Evolutionary conservation across 1,140 invertebrate genomes (phyloP), one percentile per base, ranked within the genome.

Genomic region (Bombus waltoni): DNA sequence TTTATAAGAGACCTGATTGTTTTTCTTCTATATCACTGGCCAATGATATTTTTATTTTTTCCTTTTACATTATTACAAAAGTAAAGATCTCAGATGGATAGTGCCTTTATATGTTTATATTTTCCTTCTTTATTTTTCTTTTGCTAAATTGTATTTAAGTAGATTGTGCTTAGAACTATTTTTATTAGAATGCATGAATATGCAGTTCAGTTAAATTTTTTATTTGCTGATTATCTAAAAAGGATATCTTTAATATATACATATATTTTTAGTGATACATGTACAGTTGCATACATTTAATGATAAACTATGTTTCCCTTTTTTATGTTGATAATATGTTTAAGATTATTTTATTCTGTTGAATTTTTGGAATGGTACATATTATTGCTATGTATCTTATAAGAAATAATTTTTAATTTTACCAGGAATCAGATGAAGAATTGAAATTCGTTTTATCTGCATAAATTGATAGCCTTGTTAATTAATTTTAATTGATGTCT

Each of bases 381-480:
- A 70, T 83, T 66, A 71, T 72, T n/a, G 38, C 3, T 65, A 40
- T 80, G 44, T 85, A 85, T 80, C 53, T 77, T 13, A 42, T 80
- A 91, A 80, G 71, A 70, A 85, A 79, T 68, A 57, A 53, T 79
- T 79, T 80, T 40, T 84, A 92, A 88, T 81, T 92, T 88, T 88
- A 89, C 91, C 87, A 92, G 87, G 88, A 89, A 89, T 88, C 90
- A 92, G 73, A 84, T 84, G 66, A 85, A 87, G 59, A 91, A 83
- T 89, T 88, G 88, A 93, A 88, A 85, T 90, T 87, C 88, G 89
- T 87, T 89, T 86, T 85, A 91, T 70, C 59, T 71, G 59, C 32
- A 32, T 77, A 47, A 83, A 66, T 84, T 47, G 77, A 42, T 85
- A 77, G 9, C 4, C 10, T 78, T 53, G 53, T 59, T 65, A 73